Evolutionary conservation across 2,113 vertebrate genomes (phyloP).

Genomic region (Syngnathus typhle): DNA sequence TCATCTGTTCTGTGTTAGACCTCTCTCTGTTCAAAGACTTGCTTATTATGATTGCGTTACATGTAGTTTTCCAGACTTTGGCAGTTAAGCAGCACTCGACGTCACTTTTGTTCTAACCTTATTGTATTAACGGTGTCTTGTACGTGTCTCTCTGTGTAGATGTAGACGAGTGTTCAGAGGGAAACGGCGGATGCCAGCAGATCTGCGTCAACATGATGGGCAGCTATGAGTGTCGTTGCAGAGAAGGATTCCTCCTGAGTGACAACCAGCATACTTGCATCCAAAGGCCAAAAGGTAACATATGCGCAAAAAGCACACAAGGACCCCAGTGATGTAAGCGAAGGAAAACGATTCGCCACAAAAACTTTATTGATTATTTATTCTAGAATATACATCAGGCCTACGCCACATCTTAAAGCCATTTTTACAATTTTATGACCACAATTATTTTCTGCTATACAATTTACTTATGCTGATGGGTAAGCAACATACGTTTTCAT

Average conservation of each 20-base stretch:
- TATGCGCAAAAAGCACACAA: not conserved
- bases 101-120: slow-evolving; percentile 19
- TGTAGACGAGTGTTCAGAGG: slow-evolving; percentile 91
- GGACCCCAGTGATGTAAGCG: not conserved
- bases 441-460: not conserved
- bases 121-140: slow-evolving; percentile 26
- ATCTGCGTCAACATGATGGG: slow-evolving; percentile 99
- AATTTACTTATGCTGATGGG: slow-evolving; percentile 21
- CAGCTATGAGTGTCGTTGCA: slow-evolving; percentile 94
- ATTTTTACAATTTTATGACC: not conserved
- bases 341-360: not conserved
- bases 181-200: slow-evolving; percentile 95
- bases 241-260: slow-evolving; percentile 95
- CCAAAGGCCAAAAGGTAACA: slow-evolving; percentile 90
- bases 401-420: not conserved
- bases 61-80: slow-evolving; percentile 5
- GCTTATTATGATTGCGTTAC: slow-evolving; percentile 4
- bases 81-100: not conserved
- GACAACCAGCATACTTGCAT: slow-evolving; percentile 99
- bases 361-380: not conserved
- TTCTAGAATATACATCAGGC: not conserved
- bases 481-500: slow-evolving; percentile 27
- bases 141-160: slow-evolving; percentile 67
- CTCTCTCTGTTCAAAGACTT: slow-evolving; percentile 7
- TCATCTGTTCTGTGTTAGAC: not conserved